Conservation (phyloP, 1,140 invertebrate genomes). For the Araneus ventricosus region DNA sequence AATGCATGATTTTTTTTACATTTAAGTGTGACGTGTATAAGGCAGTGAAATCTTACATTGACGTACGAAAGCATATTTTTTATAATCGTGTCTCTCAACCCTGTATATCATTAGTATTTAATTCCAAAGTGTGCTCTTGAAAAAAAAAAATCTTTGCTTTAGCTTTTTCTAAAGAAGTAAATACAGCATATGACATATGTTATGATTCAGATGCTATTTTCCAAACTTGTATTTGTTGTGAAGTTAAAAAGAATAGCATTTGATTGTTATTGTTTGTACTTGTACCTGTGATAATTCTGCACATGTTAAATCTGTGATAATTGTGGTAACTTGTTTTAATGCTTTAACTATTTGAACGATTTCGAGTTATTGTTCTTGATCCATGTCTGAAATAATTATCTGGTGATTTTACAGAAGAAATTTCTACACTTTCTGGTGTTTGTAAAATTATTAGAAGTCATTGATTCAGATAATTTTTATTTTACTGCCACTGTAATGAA, state of each 20-base stretch:
- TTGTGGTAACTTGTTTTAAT: conserved; percentile 64
- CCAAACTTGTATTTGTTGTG: conserved; percentile 53
- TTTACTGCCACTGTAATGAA: neutral
- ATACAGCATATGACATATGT: conserved; percentile 34
- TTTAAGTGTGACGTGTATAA: conserved; percentile 31
- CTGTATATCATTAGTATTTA: neutral
- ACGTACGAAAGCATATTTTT: conserved; percentile 57
- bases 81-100: conserved; percentile 34
- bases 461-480: neutral
- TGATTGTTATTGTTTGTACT: conserved; percentile 71
- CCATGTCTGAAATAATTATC: conserved; percentile 5
- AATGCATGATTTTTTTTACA: conserved; percentile 65
- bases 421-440: conserved; percentile 46
- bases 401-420: conserved; percentile 43
- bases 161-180: neutral
- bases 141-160: conserved; percentile 22
- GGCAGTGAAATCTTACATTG: conserved; percentile 35
- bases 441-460: neutral
- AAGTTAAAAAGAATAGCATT: conserved; percentile 58
- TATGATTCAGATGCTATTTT: conserved; percentile 61
- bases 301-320: conserved; percentile 73
- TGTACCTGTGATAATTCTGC: conserved; percentile 73
- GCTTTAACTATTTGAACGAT: conserved; percentile 17
- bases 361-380: neutral
- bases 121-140: neutral